These are phyloP conservation scores for Nephrotoma guestfalica DNA, from an alignment of 2,888 invertebrate species.

Conservation along the genomic window DNA sequence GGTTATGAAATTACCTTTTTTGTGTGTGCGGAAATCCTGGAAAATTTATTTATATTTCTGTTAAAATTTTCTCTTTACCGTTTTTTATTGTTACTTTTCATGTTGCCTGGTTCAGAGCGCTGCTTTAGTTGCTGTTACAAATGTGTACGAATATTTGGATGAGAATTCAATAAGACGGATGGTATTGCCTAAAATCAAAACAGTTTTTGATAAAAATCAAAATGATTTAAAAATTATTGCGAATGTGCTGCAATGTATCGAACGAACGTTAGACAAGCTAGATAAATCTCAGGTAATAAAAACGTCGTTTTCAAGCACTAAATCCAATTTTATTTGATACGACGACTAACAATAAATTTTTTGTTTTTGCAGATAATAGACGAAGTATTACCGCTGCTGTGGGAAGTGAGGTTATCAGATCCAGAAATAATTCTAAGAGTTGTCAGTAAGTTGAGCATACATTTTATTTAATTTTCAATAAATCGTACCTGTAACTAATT, in stretches of 20 bases:
- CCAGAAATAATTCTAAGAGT: conserved; percentile 79
- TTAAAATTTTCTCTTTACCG: neutral
- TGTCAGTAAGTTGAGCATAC: conserved; percentile 66
- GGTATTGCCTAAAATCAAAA: conserved; percentile 70
- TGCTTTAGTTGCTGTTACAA: conserved; percentile 72
- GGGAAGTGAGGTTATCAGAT: conserved; percentile 72
- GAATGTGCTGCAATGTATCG: conserved; percentile 62
- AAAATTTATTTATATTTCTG: neutral
- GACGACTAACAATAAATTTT: neutral
- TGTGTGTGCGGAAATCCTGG: neutral
- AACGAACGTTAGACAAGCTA: conserved; percentile 66
- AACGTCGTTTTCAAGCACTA: neutral
- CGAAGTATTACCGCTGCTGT: conserved; percentile 77
- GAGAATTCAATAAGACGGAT: conserved; percentile 65
- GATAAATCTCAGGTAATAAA: conserved; percentile 54
- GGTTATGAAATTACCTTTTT: neutral
- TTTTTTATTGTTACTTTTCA: neutral
- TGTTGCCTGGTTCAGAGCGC: conserved; percentile 49
- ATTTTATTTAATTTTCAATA: neutral
- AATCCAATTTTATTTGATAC: neutral
- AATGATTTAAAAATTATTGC: conserved; percentile 66
- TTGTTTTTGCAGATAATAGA: conserved; percentile 49
- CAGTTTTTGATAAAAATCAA: conserved; percentile 63
- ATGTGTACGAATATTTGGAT: conserved; percentile 70
- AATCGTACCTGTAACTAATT: neutral